phyloP scores from a whole-genome alignment of 2,888 invertebrate species.

The Acleris emargana region DNA sequence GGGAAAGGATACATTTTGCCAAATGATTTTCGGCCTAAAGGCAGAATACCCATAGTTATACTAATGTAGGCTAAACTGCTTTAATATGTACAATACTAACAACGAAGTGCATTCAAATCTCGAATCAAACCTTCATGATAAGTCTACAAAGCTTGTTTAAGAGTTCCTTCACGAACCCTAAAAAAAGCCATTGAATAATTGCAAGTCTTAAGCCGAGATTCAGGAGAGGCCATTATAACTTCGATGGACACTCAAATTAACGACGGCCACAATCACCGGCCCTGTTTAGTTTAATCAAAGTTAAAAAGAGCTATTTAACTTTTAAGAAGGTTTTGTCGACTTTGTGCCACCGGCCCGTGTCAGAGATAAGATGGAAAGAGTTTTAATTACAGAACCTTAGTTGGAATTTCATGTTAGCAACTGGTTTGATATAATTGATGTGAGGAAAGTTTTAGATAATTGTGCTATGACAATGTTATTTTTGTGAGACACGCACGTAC shows the following conservation, averaged over 20 bases:
- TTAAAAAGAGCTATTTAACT: slow-evolving; percentile 67
- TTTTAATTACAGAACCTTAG: slow-evolving; percentile 4
- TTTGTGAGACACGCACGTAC: neutral
- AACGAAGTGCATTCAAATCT: no score
- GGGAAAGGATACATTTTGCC: no score
- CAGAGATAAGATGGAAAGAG: slow-evolving; percentile 7
- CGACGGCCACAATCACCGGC: slow-evolving; percentile 55
- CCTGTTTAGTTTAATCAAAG: slow-evolving; percentile 68
- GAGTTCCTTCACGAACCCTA: neutral
- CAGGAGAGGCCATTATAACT: slow-evolving; percentile 59
- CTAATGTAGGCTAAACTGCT: no score
- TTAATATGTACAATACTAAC: no score
- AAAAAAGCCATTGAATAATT: slow-evolving; percentile 39
- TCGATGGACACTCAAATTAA: slow-evolving; percentile 63
- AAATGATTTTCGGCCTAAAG: no score
- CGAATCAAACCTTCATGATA: no score
- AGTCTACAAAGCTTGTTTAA: neutral
- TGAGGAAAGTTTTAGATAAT: neutral
- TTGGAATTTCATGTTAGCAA: slow-evolving; percentile 5
- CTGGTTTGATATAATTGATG: slow-evolving; percentile 11
- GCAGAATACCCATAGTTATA: no score
- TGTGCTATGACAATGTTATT: no score
- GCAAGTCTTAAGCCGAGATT: slow-evolving; percentile 44
- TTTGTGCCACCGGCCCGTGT: slow-evolving; percentile 8
- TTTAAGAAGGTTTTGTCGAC: slow-evolving; percentile 46